A percentile compares a stretch with the other conserved stretches of the same genome.
Evolutionary conservation across 2,113 vertebrate species (phyloP).

Genomic region (Pachypanchax playfairii): DNA sequence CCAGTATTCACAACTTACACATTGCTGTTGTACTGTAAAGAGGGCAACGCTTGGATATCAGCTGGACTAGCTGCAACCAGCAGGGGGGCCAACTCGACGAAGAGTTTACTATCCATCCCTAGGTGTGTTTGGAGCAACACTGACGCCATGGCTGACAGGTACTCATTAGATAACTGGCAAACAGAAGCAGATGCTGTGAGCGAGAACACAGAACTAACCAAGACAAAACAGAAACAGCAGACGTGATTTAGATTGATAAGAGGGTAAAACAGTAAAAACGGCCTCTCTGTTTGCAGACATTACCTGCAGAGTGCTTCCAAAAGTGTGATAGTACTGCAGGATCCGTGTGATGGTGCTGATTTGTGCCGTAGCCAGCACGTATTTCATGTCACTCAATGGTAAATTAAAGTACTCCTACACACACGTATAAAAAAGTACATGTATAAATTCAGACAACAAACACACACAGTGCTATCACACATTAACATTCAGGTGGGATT

Average conservation of each 20-base stretch:
- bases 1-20: constrained; percentile 80
- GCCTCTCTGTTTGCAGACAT: too few species aligned
- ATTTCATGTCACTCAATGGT: constrained; percentile 54
- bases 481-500: neutral
- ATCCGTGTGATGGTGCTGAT: constrained; percentile 71
- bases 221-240: neutral
- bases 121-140: constrained; percentile 75
- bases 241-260: neutral
- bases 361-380: constrained; percentile 69
- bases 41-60: constrained; percentile 75
- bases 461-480: neutral
- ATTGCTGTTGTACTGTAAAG: constrained; percentile 57
- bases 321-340: constrained; percentile 71
- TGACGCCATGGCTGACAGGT: constrained; percentile 74
- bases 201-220: neutral
- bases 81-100: constrained; percentile 72
- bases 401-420: constrained; percentile 79
- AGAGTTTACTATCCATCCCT: constrained; percentile 61
- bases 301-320: constrained; percentile 72
- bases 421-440: neutral
- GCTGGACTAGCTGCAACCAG: constrained; percentile 60
- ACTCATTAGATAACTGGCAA: constrained; percentile 69
- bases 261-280: too few species aligned
- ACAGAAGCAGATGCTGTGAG: constrained; percentile 14
- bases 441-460: neutral